Evolutionary conservation across 2,888 invertebrate genomes (phyloP).

Genomic region (Pollenia angustigena): DNA sequence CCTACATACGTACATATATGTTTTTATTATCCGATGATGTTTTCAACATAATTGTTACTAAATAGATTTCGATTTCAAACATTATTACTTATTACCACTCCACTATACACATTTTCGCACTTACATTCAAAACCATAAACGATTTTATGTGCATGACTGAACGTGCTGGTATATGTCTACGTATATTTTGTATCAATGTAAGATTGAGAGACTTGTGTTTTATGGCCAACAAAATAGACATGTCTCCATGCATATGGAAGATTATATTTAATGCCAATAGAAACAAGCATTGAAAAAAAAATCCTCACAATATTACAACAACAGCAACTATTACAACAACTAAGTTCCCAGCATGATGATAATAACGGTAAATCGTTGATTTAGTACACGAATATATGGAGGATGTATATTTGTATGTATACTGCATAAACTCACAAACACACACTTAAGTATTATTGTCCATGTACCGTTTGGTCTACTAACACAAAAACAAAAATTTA

Average conservation of each 20-base stretch:
- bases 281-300: constrained; percentile 24
- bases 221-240: constrained; percentile 53
- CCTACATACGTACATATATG: not conserved
- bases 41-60: constrained; percentile 37
- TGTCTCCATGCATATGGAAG: constrained; percentile 51
- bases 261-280: constrained; percentile 47
- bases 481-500: constrained; percentile 10
- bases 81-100: constrained; percentile 33
- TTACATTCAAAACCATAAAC: constrained; percentile 22
- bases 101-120: constrained; percentile 21
- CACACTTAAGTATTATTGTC: not conserved
- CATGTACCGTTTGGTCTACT: not conserved
- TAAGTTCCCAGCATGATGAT: constrained; percentile 50
- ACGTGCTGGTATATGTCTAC: not conserved
- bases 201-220: constrained; percentile 51
- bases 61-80: constrained; percentile 28
- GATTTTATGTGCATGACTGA: not conserved
- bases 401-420: not conserved
- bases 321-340: not conserved
- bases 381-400: not conserved
- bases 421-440: not conserved
- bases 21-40: constrained; percentile 6
- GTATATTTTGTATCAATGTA: constrained; percentile 45
- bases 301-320: not conserved
- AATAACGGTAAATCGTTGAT: constrained; percentile 21